Percentiles rank a stretch among this genome's conserved stretches.
Evolutionary conservation across 2,113 vertebrate species (phyloP).

Genomic region (Rhodinocichla rosea): DNA sequence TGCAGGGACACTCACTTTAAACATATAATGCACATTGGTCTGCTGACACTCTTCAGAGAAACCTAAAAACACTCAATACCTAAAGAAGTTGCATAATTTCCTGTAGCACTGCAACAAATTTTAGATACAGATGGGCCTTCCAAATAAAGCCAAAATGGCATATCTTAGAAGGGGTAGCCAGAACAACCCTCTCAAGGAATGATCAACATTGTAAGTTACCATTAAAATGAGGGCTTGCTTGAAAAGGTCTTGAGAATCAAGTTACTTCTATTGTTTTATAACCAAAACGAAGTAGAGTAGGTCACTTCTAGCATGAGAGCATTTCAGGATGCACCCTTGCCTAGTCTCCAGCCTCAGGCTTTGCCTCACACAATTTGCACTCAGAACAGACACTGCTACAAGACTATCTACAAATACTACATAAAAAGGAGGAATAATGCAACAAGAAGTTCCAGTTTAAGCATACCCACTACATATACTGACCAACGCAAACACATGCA

Average conservation of each 20-base stretch:
- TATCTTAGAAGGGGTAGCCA: background rate
- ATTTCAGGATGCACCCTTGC: background rate
- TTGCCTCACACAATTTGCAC: background rate
- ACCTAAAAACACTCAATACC: background rate
- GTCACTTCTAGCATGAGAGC: background rate
- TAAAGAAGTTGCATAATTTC: background rate
- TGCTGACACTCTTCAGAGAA: background rate
- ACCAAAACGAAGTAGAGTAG: background rate
- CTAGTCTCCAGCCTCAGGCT: background rate
- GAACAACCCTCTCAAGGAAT: background rate
- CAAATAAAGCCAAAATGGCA: background rate
- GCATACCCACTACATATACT: background rate
- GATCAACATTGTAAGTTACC: background rate
- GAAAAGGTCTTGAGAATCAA: background rate
- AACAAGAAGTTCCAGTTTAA: background rate
- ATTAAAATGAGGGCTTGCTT: background rate
- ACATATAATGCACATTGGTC: background rate
- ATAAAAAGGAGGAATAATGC: background rate
- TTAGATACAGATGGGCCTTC: background rate
- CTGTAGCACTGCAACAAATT: background rate
- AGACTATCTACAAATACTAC: background rate
- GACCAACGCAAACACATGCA: background rate
- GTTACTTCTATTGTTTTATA: background rate
- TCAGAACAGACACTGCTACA: background rate
- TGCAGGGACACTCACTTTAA: background rate